Conservation (phyloP, 2,888 invertebrate genomes). For the Chrysomela aeneicollis region DNA sequence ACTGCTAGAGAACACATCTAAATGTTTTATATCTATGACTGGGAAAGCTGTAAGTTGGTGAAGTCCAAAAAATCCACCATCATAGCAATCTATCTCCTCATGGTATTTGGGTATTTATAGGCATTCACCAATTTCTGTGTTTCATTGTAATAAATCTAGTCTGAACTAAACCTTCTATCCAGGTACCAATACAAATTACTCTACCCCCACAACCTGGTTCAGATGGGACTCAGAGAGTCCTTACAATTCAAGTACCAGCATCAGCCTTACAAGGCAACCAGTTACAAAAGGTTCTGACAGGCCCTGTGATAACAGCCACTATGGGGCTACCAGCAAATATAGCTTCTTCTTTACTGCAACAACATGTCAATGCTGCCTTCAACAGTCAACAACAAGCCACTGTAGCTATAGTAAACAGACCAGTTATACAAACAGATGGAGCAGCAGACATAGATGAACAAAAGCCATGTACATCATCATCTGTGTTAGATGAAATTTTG, state of each 20-base stretch:
- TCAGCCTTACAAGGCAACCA: constrained; percentile 75
- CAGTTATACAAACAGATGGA: constrained; percentile 50
- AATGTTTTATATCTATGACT: no score
- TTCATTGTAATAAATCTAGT: no score
- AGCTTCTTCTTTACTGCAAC: constrained; percentile 85
- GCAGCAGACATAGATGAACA: constrained; percentile 28
- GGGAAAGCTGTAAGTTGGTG: no score
- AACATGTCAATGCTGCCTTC: constrained; percentile 83
- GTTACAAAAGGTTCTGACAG: constrained; percentile 77
- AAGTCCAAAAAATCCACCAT: no score
- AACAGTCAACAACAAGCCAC: constrained; percentile 51
- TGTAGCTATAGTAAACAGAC: constrained; percentile 42
- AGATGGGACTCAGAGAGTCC: constrained; percentile 70
- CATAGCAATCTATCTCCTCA: no score
- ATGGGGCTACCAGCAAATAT: constrained; percentile 84
- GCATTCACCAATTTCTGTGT: no score
- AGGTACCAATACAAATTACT: constrained; percentile 75
- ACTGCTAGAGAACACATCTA: no score
- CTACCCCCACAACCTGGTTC: constrained; percentile 81
- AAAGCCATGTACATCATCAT: constrained; percentile 17
- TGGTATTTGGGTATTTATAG: no score
- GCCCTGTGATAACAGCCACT: constrained; percentile 88
- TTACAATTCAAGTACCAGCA: constrained; percentile 91
- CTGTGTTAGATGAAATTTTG: constrained; percentile 57
- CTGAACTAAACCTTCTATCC: no score